Evolutionary conservation across 2,888 invertebrate genomes (phyloP).

Genomic region (Antitype chi): DNA sequence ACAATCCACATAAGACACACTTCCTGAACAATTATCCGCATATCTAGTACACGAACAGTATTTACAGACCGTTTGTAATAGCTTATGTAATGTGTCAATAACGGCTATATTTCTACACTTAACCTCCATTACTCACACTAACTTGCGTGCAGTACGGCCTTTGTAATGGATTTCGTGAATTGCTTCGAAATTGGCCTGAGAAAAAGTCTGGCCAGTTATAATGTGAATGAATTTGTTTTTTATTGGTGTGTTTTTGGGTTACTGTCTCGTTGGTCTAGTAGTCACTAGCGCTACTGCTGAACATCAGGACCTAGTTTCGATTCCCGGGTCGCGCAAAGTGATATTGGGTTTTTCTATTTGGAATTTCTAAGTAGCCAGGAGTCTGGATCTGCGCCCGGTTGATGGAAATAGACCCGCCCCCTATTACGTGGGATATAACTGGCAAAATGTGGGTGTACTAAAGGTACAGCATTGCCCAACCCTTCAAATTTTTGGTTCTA

Average conservation of each 20-base stretch:
- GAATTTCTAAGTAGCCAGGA: no score
- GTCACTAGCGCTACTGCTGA: no score
- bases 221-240: neutral
- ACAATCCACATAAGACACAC: conserved; percentile 15
- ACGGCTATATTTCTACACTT: conserved; percentile 23
- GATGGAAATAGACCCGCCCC: no score
- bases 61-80: conserved; percentile 23
- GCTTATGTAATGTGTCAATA: conserved; percentile 29
- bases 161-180: neutral
- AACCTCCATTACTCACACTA: conserved; percentile 9
- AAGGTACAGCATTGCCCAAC: no score
- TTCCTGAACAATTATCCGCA: conserved; percentile 34
- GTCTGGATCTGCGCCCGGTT: no score
- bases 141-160: conserved; percentile 21
- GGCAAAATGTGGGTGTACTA: no score
- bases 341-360: no score
- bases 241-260: neutral
- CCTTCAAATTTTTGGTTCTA: no score
- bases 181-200: conserved; percentile 11
- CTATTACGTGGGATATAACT: no score
- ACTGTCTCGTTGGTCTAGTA: no score
- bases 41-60: conserved; percentile 16
- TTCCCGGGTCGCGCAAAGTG: no score
- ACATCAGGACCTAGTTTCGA: no score
- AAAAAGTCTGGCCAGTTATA: conserved; percentile 1